Evolutionary conservation across 2,888 invertebrate species (phyloP).

Genomic region (Saturnia japonica): DNA sequence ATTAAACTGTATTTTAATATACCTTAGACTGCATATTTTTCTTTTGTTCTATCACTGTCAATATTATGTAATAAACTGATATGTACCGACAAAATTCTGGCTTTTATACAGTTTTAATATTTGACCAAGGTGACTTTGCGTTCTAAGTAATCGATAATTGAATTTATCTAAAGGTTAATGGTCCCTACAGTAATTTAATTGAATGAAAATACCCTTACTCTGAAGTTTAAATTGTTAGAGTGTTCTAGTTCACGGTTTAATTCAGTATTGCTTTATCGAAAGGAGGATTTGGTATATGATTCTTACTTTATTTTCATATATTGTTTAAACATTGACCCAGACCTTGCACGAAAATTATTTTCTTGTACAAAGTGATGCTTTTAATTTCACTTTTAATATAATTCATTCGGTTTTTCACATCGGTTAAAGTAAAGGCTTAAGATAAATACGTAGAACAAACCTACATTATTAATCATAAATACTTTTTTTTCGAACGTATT

Average conservation of each 20-base stretch:
- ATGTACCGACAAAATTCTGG: slow-evolving; percentile 32
- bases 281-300: background rate
- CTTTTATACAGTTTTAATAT: slow-evolving; percentile 49
- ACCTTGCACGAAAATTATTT: background rate
- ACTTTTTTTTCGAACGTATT: too few species aligned
- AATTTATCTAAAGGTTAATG: background rate
- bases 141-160: background rate
- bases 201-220: background rate
- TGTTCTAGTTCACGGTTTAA: background rate
- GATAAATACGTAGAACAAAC: too few species aligned
- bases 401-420: too few species aligned
- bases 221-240: background rate
- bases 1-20: slow-evolving; percentile 5
- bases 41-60: slow-evolving; percentile 26
- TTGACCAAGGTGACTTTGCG: slow-evolving; percentile 34
- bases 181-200: background rate
- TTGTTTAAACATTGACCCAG: too few species aligned
- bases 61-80: slow-evolving; percentile 39
- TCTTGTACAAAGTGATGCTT: too few species aligned
- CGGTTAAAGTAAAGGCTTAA: too few species aligned
- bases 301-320: too few species aligned
- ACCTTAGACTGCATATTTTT: slow-evolving; percentile 43
- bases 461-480: too few species aligned
- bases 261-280: background rate
- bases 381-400: too few species aligned